phyloP scores from a whole-genome alignment of 2,113 vertebrate genomes.

The Xenus cinereus region DNA sequence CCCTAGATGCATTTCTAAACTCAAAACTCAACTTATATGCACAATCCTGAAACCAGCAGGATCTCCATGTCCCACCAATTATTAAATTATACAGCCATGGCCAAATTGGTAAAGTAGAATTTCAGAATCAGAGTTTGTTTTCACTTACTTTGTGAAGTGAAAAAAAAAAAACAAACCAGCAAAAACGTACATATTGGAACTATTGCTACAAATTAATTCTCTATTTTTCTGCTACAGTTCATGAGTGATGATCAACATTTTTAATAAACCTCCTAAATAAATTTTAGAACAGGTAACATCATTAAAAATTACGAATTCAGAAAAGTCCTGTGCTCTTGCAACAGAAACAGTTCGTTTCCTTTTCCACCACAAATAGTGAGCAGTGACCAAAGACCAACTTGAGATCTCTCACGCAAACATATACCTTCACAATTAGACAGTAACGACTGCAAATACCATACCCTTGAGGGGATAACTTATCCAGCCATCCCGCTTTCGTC shows the following conservation, averaged over 20 bases:
- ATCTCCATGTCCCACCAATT: not conserved
- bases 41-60: not conserved
- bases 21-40: not conserved
- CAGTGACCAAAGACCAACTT: not conserved
- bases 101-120: not conserved
- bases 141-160: not conserved
- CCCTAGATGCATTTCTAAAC: not conserved
- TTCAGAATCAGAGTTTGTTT: not conserved
- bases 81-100: not conserved
- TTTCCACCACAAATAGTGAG: not conserved
- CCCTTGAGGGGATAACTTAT: slow-evolving; percentile 96
- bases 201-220: not conserved
- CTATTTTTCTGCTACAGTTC: not conserved
- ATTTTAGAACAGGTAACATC: not conserved
- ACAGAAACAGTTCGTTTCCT: not conserved
- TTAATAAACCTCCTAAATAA: not conserved
- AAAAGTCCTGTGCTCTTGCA: not conserved
- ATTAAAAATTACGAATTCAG: not conserved
- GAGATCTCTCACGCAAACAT: not conserved
- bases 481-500: slow-evolving; percentile 89
- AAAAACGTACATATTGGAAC: not conserved
- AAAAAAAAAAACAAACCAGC: not conserved
- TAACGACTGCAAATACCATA: slow-evolving; percentile 52
- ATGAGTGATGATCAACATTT: not conserved
- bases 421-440: not conserved